A percentile compares a stretch with the other conserved stretches of the same genome.
These are phyloP conservation scores for Anarhynchus alexandrinus DNA, from an alignment of 2,113 vertebrate species.

Conservation along the genomic window DNA sequence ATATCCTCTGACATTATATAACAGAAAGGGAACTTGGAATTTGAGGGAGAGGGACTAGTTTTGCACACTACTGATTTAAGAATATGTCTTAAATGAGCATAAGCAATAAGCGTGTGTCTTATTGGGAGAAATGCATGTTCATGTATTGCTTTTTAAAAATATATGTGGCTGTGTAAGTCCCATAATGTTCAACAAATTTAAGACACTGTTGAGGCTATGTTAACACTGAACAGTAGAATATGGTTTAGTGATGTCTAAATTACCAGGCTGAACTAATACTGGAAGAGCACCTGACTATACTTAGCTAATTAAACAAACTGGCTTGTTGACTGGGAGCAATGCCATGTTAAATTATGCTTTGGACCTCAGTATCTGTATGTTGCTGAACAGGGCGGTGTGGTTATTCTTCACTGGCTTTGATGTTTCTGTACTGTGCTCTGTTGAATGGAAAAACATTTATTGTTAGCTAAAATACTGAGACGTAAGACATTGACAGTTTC, in stretches of 20 bases:
- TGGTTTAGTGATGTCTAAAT: not conserved
- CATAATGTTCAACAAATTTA: not conserved
- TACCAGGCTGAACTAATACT: not conserved
- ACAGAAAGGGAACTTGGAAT: not conserved
- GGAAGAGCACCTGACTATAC: not conserved
- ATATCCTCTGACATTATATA: not conserved
- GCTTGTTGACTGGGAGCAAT: not conserved
- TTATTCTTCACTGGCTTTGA: not conserved
- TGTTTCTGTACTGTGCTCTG: not conserved
- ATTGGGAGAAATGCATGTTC: not conserved
- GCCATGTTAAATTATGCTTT: not conserved
- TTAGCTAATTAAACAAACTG: not conserved
- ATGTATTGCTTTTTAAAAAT: not conserved
- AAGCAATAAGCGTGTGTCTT: not conserved
- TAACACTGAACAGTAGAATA: not conserved
- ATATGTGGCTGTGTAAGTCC: not conserved
- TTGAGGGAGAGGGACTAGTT: not conserved
- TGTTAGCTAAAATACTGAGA: not conserved
- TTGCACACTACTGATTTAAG: not conserved
- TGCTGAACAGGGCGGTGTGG: not conserved
- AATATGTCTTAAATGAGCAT: not conserved
- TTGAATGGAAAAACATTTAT: not conserved
- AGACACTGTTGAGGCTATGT: not conserved
- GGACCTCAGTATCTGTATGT: not conserved
- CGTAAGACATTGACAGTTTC: not conserved